phyloP scores from a whole-genome alignment of 2,113 vertebrate species.

The Delphinapterus leucas region DNA sequence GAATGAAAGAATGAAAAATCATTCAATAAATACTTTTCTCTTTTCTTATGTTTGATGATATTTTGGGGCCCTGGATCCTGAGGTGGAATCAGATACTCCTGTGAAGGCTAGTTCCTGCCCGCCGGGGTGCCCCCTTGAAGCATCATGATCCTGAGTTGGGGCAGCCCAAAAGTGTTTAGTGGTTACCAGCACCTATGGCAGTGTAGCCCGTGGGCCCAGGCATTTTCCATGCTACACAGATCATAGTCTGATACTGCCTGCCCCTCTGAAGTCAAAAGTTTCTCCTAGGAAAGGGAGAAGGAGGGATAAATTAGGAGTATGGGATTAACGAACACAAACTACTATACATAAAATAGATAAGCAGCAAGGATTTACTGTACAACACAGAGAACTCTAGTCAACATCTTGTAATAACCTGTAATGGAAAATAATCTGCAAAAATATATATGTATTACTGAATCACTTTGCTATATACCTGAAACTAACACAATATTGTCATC shows the following conservation, averaged over 20 bases:
- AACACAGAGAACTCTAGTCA: neutral
- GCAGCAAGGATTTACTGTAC: neutral
- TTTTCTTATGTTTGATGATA: neutral
- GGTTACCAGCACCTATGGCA: neutral
- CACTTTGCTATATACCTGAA: neutral
- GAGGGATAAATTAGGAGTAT: neutral
- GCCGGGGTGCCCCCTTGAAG: neutral
- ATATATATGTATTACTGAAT: neutral
- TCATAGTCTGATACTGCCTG: neutral
- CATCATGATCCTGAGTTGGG: neutral
- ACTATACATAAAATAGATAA: neutral
- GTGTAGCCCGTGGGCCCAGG: neutral
- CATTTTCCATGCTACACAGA: neutral
- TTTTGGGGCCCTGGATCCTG: neutral
- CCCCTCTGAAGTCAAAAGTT: neutral
- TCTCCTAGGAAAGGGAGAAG: neutral
- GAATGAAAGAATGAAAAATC: constrained; percentile 36
- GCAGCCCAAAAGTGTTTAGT: neutral
- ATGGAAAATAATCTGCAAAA: neutral
- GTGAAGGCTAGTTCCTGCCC: neutral
- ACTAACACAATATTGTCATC: neutral
- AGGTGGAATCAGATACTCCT: neutral
- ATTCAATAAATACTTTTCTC: constrained; percentile 37
- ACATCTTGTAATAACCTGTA: neutral
- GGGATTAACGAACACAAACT: neutral